phyloP scores from a whole-genome alignment of 2,113 vertebrate genomes.

The Crotalus tigris region DNA sequence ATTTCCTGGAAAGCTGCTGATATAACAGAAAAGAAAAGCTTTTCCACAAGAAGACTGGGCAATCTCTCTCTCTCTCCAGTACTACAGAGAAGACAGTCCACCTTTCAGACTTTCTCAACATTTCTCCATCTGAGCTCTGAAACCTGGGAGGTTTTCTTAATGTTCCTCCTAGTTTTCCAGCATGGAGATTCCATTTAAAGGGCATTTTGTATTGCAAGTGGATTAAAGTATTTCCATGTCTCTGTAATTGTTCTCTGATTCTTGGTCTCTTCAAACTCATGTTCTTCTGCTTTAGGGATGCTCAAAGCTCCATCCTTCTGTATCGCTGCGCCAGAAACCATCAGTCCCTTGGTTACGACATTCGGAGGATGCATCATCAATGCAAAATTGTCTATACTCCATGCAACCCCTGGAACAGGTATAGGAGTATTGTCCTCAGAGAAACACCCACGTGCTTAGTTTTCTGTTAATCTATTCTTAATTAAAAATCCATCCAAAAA shows the following conservation, averaged over 20 bases:
- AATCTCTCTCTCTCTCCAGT: background rate
- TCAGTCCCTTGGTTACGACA: conserved; percentile 72
- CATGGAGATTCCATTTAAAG: background rate
- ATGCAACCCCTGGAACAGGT: conserved; percentile 61
- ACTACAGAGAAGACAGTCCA: background rate
- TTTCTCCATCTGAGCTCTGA: background rate
- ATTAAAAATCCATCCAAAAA: background rate
- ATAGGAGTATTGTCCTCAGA: background rate
- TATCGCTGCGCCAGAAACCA: conserved; percentile 63
- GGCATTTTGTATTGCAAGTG: too few relatives aligned
- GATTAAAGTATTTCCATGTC: background rate
- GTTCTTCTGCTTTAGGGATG: background rate
- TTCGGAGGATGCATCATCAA: conserved; percentile 37
- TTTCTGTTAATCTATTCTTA: background rate
- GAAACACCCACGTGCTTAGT: background rate
- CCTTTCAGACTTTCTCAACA: background rate
- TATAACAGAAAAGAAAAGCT: background rate
- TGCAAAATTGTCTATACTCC: conserved; percentile 13
- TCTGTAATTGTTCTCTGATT: background rate
- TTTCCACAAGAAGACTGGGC: background rate
- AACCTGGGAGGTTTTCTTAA: background rate
- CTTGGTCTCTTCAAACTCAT: background rate
- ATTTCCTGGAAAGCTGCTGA: background rate
- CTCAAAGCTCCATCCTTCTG: background rate
- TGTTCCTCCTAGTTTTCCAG: background rate